Evolutionary conservation across 2,888 invertebrate genomes (phyloP).

Genomic region (Drosophila vallismaia): DNA sequence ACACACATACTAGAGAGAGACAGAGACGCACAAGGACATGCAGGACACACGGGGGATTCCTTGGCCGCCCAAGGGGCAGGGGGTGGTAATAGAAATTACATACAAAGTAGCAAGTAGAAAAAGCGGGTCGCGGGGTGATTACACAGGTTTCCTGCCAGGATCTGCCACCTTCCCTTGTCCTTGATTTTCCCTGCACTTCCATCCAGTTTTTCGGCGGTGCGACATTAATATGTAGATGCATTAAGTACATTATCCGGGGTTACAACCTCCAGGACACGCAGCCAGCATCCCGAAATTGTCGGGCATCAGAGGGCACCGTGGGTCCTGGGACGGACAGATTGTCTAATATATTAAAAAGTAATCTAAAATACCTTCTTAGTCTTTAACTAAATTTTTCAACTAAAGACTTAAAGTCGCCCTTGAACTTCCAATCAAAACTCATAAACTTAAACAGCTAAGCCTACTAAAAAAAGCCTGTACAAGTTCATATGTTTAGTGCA

Average conservation of each 20-base stretch:
- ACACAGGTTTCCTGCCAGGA: slow-evolving; percentile 57
- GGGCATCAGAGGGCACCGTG: slow-evolving; percentile 27
- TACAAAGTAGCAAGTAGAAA: slow-evolving; percentile 38
- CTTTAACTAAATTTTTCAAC: neutral
- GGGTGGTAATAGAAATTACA: slow-evolving; percentile 73
- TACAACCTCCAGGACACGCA: slow-evolving; percentile 76
- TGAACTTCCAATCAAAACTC: neutral
- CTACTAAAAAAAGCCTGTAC: neutral
- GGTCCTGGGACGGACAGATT: neutral
- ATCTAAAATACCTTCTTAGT: neutral
- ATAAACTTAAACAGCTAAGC: neutral
- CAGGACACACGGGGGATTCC: slow-evolving; percentile 38
- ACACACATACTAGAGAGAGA: slow-evolving; percentile 39
- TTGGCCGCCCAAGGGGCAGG: slow-evolving; percentile 19
- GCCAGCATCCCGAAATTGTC: slow-evolving; percentile 36
- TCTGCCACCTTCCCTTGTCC: slow-evolving; percentile 1
- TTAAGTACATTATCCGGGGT: slow-evolving; percentile 83
- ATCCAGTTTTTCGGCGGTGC: slow-evolving; percentile 50
- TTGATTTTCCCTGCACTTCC: neutral
- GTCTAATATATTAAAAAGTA: no score
- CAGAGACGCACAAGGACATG: neutral
- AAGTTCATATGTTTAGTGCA: neutral
- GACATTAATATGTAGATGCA: slow-evolving; percentile 82
- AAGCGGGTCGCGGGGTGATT: slow-evolving; percentile 19
- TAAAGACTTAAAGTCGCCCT: neutral